A percentile compares a stretch with the other conserved stretches of the same genome.
phyloP scores from a whole-genome alignment of 2,113 vertebrate species.

The Pluvialis apricaria region DNA sequence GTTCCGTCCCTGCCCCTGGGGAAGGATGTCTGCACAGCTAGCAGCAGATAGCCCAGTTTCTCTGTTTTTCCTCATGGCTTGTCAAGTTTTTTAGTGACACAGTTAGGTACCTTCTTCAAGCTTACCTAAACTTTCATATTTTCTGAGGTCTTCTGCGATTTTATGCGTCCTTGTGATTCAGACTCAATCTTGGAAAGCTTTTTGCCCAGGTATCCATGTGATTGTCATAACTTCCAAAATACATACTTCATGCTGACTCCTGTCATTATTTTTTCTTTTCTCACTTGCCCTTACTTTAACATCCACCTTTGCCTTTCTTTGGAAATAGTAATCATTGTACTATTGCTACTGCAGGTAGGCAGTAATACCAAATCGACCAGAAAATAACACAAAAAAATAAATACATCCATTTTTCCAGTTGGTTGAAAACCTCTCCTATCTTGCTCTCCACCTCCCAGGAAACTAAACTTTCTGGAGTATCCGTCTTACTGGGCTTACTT shows the following conservation, averaged over 20 bases:
- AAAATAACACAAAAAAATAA: neutral
- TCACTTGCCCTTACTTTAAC: neutral
- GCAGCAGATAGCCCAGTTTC: neutral
- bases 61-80: neutral
- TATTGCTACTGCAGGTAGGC: neutral
- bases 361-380: neutral
- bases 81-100: neutral
- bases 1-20: neutral
- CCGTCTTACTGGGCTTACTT: neutral
- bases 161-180: neutral
- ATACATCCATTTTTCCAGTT: neutral
- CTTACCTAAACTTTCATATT: neutral
- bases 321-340: neutral
- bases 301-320: neutral
- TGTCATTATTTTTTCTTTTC: neutral
- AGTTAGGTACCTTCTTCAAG: neutral
- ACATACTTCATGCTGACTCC: neutral
- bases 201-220: neutral
- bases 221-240: neutral
- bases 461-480: neutral
- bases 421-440: neutral
- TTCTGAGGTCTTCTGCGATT: neutral
- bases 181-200: neutral
- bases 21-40: neutral
- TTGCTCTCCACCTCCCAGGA: neutral